Conservation (phyloP, 1,140 invertebrate genomes). For the Dendrolimus kikuchii region DNA sequence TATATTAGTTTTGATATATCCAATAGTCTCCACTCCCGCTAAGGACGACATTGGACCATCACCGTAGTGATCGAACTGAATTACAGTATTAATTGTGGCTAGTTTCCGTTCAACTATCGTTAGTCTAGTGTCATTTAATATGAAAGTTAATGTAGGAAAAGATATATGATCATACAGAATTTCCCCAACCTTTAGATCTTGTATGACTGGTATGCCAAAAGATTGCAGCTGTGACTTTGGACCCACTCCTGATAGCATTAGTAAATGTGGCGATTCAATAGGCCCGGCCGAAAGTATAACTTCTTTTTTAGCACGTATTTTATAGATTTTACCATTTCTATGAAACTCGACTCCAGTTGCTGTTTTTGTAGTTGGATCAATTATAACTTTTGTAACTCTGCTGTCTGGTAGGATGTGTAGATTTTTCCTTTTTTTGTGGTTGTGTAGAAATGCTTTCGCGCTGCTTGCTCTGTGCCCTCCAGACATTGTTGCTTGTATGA, state of each 20-base stretch:
- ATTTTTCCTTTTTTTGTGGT: slow-evolving; percentile 75
- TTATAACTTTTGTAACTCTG: slow-evolving; percentile 76
- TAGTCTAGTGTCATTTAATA: slow-evolving; percentile 66
- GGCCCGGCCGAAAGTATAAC: slow-evolving; percentile 82
- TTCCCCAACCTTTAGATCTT: slow-evolving; percentile 80
- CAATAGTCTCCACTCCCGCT: slow-evolving; percentile 77
- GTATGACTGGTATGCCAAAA: slow-evolving; percentile 77
- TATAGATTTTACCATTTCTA: slow-evolving; percentile 55
- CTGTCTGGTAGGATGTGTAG: slow-evolving; percentile 75
- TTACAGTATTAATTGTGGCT: slow-evolving; percentile 56
- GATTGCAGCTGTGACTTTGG: slow-evolving; percentile 77
- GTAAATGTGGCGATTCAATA: slow-evolving; percentile 84
- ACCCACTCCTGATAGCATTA: slow-evolving; percentile 88
- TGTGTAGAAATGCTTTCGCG: slow-evolving; percentile 75
- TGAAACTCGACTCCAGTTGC: slow-evolving; percentile 78
- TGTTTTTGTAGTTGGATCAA: slow-evolving; percentile 72
- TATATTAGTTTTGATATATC: slow-evolving; percentile 75
- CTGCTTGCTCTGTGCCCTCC: slow-evolving; percentile 68
- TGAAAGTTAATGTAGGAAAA: slow-evolving; percentile 76
- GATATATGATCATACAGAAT: slow-evolving; percentile 83
- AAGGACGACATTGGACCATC: slow-evolving; percentile 71
- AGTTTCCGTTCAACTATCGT: slow-evolving; percentile 61
- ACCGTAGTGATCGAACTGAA: slow-evolving; percentile 67
- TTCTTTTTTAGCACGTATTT: slow-evolving; percentile 76
- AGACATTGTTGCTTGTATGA: slow-evolving; percentile 77